Evolutionary conservation across 2,888 invertebrate species (phyloP).

Genomic region (Acrobasis suavella): DNA sequence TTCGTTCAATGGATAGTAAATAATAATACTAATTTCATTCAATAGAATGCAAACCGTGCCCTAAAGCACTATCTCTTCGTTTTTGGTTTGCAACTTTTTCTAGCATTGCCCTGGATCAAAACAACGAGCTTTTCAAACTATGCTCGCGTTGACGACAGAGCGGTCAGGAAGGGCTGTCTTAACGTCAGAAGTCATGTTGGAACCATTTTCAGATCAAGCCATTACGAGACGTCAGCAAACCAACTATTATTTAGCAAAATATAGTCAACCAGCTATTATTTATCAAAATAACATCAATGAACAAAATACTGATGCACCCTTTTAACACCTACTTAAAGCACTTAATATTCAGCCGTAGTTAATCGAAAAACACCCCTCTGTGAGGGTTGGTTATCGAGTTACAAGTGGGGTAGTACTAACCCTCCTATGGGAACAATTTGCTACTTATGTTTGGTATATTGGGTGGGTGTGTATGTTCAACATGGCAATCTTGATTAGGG

Average conservation of each 20-base stretch:
- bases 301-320: conserved; percentile 7
- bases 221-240: no score
- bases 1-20: no score
- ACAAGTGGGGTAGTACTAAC: background rate
- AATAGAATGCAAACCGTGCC: no score
- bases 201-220: no score
- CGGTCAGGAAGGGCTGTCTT: no score
- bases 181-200: no score
- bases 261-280: background rate
- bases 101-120: no score
- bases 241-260: background rate
- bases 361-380: conserved; percentile 8
- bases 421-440: conserved; percentile 13
- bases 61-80: no score
- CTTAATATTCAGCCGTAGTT: conserved; percentile 8
- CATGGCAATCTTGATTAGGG: background rate
- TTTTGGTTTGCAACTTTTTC: no score
- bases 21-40: no score
- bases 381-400: background rate
- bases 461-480: conserved; percentile 1
- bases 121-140: no score
- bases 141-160: no score
- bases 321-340: conserved; percentile 12
- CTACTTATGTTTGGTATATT: conserved; percentile 4
- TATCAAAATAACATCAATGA: background rate